Evolutionary conservation across 2,797 vertebrate genomes (phyloP).

Genomic region (Halcyon leucocephala): DNA sequence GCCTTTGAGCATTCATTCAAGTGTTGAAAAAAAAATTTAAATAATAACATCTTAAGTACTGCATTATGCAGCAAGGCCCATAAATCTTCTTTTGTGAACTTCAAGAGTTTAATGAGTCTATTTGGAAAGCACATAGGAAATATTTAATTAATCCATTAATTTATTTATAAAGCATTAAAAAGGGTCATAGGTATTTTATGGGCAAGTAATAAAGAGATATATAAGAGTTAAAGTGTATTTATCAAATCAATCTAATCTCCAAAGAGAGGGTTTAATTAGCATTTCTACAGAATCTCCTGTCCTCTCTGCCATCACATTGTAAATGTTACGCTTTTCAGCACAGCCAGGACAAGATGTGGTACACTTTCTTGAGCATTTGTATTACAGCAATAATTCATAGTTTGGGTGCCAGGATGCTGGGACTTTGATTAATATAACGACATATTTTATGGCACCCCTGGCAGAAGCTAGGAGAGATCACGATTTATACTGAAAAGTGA

Average conservation of each 20-base stretch:
- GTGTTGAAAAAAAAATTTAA: background rate
- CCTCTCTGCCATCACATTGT: background rate
- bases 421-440: constrained; percentile 63
- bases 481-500: constrained; percentile 42
- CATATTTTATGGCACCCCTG: constrained; percentile 36
- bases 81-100: background rate
- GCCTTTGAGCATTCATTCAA: background rate
- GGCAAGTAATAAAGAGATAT: background rate
- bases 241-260: constrained; percentile 4
- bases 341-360: background rate
- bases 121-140: background rate
- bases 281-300: background rate
- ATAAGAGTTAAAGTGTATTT: background rate
- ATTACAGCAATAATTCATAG: constrained; percentile 46
- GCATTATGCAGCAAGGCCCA: background rate
- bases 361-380: constrained; percentile 41
- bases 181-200: background rate
- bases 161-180: constrained; percentile 19
- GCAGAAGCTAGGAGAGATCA: constrained; percentile 51
- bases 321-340: background rate
- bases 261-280: constrained; percentile 1
- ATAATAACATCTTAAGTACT: background rate
- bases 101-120: background rate
- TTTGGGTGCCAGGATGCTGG: constrained; percentile 24
- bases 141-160: background rate